Evolutionary conservation across 2,888 invertebrate species (phyloP), one percentile per base, ranked within the genome.

Genomic region (Barypeithes pellucidus): DNA sequence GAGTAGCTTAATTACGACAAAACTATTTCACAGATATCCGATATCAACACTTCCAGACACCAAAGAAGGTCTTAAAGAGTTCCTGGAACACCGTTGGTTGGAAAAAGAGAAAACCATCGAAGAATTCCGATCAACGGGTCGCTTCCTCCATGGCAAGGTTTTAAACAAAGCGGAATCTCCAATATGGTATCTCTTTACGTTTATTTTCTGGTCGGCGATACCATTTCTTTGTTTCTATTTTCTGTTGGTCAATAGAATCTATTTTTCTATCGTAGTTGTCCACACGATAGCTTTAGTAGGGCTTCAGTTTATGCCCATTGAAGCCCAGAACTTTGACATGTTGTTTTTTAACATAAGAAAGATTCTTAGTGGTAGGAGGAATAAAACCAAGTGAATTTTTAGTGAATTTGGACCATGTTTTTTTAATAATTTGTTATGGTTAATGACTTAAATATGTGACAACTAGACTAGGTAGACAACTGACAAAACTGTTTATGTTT

Each of bases 51-150:
- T 94, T 29, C 93, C 93, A 0, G 83, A 81, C 12, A 88, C 88
- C 24, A 91, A 92, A 73, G 84, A 85, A 0, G 88, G 85, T 33
- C 85, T 93, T 9, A 89, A 89, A 77, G 83, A 81, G 20, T 94
- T 93, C 90, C 85, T 94, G 43, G 90, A 90, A 77, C 87, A 90
- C 39, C 87, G 90, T 24, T 94, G 93, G 93, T 83, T 82, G 11
- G 88, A 90, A 61, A 94, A 94, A 81, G 93, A 94, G 83, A 83
- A 85, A 18, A 87, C 86, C 39, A 86, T 94, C 2, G 86, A 87
- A 43, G 87, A 89, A 77, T 93, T 92, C 84, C 87, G 90, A 75
- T 84, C 82, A 20, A 88, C 88, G 54, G 91, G 91, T 84, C 82
- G 84, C 39, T 88, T 89, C 70, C 75, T 84, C 3, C 83, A 82